Evolutionary conservation across 2,113 vertebrate genomes (phyloP).

Genomic region (Noturus placidus): DNA sequence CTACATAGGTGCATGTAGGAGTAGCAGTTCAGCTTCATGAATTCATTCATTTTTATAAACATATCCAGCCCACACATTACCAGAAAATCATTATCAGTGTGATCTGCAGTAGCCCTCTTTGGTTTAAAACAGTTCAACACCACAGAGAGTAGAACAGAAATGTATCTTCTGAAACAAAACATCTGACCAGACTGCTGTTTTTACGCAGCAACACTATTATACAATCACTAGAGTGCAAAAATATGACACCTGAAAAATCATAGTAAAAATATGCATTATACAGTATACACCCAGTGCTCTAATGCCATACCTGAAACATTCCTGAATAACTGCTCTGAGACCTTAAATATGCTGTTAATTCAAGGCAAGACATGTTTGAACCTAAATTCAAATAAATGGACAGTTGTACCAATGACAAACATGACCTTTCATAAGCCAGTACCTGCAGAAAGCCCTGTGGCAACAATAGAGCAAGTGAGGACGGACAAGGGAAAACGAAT

Average conservation of each 20-base stretch:
- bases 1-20: background rate
- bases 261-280: constrained; percentile 16
- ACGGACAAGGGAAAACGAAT: constrained; percentile 1
- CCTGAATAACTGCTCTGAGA: constrained; percentile 19
- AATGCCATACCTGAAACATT: constrained; percentile 35
- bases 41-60: constrained; percentile 2
- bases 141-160: constrained; percentile 8
- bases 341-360: constrained; percentile 20
- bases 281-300: constrained; percentile 19
- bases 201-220: constrained; percentile 2
- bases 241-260: constrained; percentile 8
- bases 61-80: background rate
- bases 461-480: constrained; percentile 27
- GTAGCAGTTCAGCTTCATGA: constrained; percentile 6
- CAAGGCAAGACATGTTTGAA: constrained; percentile 21
- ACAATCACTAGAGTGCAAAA: background rate
- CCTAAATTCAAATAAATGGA: constrained; percentile 31
- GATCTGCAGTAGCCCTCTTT: constrained; percentile 37
- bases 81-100: background rate
- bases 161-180: background rate
- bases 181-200: constrained; percentile 25
- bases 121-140: constrained; percentile 12
- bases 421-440: constrained; percentile 31
- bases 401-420: constrained; percentile 36
- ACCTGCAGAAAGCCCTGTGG: constrained; percentile 34